Base-by-base conservation (phyloP, 1,140 invertebrate species). In the Drosophila ficusphila region DNA sequence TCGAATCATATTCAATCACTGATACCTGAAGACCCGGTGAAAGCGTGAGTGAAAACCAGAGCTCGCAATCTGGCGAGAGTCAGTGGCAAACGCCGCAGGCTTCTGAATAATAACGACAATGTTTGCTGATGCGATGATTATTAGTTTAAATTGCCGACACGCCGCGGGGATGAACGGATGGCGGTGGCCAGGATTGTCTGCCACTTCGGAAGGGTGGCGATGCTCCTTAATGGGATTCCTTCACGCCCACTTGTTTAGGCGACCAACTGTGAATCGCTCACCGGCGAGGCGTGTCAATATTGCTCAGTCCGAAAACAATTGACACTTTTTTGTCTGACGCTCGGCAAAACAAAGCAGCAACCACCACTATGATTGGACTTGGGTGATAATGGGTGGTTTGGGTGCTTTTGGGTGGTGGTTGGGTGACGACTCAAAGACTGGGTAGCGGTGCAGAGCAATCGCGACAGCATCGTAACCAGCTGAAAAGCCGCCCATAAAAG, bases 121-220 rank as follows among this genome's bases (percentile, higher is more conserved):
- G 89, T 90, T 86, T 86, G 68, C 79, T 89, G 89, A 90, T 90
- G 89, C 89, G 89, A 86, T 86, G 74, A 90, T 90, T 90, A 90
- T 90, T 90, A 89, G 89, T 82, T 90, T 90, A 90, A 90, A 90
- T 82, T 85, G 74, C 69, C 69, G 79, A 69, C 65, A 33, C 61
- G 74, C 70, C 52, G 61, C 46, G 51, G 65, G 76, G 76, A 39
- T 61, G 56, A 61, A 46, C 25, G 14, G 38, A 42, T 42, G 58
- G 12, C 8, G 60, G 34, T 67, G 44, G 58, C 25, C 44, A 11
- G 38, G 42, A 41, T 42, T 61, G 53, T 74, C 62, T 70, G n/a
- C 31, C 53, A 23, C n/a, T 8, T 18, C 27, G 31, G 36, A 33
- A 36, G 53, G 41, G 52, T 49, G 61, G 67, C 64, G 42, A 41